Base-by-base conservation (phyloP, 2,113 vertebrate genomes). In the Anguilla rostrata region DNA sequence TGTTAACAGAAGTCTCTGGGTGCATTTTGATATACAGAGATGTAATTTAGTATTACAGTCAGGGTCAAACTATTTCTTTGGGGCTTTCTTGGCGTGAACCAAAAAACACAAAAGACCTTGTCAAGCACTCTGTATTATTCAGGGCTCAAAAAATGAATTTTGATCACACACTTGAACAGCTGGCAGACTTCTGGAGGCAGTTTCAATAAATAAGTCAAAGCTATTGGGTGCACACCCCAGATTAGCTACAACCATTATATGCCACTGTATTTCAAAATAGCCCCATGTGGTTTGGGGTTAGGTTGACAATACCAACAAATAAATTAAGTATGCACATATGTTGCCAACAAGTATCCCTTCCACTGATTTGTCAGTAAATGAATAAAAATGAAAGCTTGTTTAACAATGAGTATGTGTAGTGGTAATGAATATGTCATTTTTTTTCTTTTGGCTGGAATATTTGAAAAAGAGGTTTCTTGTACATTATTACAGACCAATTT, bases 1-100 rank as follows among this genome's bases (percentile, higher is more conserved):
- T 94, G 94, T 95, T 95, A 95, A 94, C 94, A 94, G 22, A 81
- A 88, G 89, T 95, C 94, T 92, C 93, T 88, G 82, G 92, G 91
- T 92, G 87, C 91, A 86, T 92, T 93, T 91, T 93, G 89, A 91
- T 92, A 91, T 87, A 89, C 91, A 87, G 87, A 91, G 92, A 93
- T 92, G 92, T 93, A 92, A 95, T 94, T 94, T 92, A 92, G 53
- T 79, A 84, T 60, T 88, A 87, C 78, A 81, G 83, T 81, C 56
- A 86, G 88, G 90, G 85, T 88, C 89, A 90, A 66, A 86, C 85
- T 53, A 89, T 89, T 88, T 89, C 87, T 89, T 86, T 14, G 39
- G 83, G 88, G 87, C 60, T 88, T 87, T 85, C 84, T 86, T 88
- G 90, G 88, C 92, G 89, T 91, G 87, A 93, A 93, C 93, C 91